These are phyloP conservation scores for Malacosoma neustria DNA, from an alignment of 2,888 invertebrate genomes.

Conservation along the genomic window DNA sequence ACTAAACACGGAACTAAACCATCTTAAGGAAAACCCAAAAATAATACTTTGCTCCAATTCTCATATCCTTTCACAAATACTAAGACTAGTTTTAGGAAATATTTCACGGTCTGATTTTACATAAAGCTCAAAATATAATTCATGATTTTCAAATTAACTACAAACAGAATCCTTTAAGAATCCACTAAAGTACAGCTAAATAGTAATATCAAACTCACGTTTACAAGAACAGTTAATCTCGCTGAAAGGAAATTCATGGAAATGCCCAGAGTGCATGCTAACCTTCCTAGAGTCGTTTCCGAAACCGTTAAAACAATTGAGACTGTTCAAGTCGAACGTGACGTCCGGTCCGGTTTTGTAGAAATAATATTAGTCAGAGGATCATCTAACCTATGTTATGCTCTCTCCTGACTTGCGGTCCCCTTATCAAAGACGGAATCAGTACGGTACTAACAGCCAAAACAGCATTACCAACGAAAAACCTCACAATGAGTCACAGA, in stretches of 20 bases:
- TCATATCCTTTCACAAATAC: no score
- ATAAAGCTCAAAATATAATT: background rate
- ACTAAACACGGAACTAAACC: no score
- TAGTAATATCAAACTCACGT: background rate
- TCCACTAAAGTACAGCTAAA: no score
- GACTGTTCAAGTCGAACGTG: slow-evolving; percentile 64
- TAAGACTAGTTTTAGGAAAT: background rate
- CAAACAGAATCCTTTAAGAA: background rate
- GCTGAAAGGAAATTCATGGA: slow-evolving; percentile 1
- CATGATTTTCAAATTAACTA: background rate
- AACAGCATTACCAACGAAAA: slow-evolving; percentile 29
- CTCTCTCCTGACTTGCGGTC: slow-evolving; percentile 37
- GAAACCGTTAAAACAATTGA: slow-evolving; percentile 41
- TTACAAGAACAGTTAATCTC: slow-evolving; percentile 1
- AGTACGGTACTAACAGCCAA: slow-evolving; percentile 37
- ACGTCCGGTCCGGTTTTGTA: slow-evolving; percentile 44
- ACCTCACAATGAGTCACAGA: slow-evolving; percentile 23
- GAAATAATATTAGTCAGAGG: slow-evolving; percentile 32
- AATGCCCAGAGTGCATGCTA: background rate
- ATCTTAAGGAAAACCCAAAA: no score
- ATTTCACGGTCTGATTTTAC: background rate
- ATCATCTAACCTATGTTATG: slow-evolving; percentile 33
- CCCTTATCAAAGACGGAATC: slow-evolving; percentile 39
- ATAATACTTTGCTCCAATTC: no score
- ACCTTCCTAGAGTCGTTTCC: slow-evolving; percentile 16